Evolutionary conservation across 2,888 invertebrate genomes (phyloP).

Genomic region (Pedicia rivosa): DNA sequence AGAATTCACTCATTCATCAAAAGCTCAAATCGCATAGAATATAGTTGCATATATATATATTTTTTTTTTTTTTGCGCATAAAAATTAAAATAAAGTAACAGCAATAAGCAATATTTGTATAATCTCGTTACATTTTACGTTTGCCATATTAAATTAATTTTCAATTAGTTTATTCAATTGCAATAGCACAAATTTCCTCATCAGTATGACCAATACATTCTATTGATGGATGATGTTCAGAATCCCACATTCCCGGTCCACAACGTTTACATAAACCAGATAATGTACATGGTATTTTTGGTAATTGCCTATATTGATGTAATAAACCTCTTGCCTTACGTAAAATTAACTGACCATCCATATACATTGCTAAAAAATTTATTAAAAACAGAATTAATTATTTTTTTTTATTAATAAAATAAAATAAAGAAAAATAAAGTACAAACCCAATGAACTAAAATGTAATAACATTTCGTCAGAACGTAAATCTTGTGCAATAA

Average conservation of each 20-base stretch:
- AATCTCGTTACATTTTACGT: too few relatives aligned
- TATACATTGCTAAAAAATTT: conserved; percentile 74
- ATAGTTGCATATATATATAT: too few relatives aligned
- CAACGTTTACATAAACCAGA: conserved; percentile 76
- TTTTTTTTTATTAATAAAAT: neutral
- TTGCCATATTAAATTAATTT: too few relatives aligned
- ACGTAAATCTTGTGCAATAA: conserved; percentile 78
- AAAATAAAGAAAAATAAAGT: neutral
- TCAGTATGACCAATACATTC: conserved; percentile 64
- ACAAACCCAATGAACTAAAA: conserved; percentile 70
- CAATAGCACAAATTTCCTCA: conserved; percentile 34
- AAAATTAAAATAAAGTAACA: too few relatives aligned
- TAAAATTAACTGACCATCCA: conserved; percentile 83
- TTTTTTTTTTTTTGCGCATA: too few relatives aligned
- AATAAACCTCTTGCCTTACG: conserved; percentile 84
- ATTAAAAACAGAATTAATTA: conserved; percentile 5
- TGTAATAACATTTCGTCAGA: conserved; percentile 91
- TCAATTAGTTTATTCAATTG: conserved; percentile 22
- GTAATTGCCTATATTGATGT: conserved; percentile 76
- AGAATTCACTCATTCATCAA: too few relatives aligned
- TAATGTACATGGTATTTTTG: conserved; percentile 77
- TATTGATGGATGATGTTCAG: conserved; percentile 72
- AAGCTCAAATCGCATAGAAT: too few relatives aligned
- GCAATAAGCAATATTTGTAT: too few relatives aligned
- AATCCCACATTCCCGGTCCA: conserved; percentile 91